These are phyloP conservation scores for Brachypteracias leptosomus DNA, from an alignment of 2,113 vertebrate species.

Conservation along the genomic window DNA sequence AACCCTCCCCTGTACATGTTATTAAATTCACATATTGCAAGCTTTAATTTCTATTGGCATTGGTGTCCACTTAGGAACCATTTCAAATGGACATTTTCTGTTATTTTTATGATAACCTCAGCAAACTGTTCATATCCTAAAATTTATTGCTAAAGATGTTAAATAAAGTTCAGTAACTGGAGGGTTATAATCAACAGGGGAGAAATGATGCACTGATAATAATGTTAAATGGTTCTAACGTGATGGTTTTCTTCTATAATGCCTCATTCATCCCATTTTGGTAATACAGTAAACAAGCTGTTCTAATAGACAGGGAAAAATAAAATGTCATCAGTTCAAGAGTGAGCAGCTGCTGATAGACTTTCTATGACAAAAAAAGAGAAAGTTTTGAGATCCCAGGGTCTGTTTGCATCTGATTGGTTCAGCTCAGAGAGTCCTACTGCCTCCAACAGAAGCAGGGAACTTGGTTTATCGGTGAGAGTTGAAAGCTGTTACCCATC, in stretches of 20 bases:
- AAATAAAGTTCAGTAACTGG: slow-evolving; percentile 38
- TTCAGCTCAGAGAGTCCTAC: background rate
- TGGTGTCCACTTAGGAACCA: background rate
- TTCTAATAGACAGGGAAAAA: slow-evolving; percentile 11
- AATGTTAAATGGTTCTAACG: slow-evolving; percentile 27
- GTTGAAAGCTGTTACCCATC: background rate
- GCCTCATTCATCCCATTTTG: slow-evolving; percentile 30
- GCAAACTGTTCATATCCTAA: slow-evolving; percentile 42
- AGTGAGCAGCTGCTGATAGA: slow-evolving; percentile 14
- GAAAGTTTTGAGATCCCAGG: background rate
- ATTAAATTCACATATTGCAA: background rate
- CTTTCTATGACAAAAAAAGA: background rate
- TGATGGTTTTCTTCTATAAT: slow-evolving; percentile 28
- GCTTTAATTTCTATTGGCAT: background rate
- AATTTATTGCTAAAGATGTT: slow-evolving; percentile 27
- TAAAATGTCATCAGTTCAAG: slow-evolving; percentile 39
- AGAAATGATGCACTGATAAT: slow-evolving; percentile 38
- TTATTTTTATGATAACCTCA: slow-evolving; percentile 51
- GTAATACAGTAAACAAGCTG: slow-evolving; percentile 38
- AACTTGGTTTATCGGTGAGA: background rate
- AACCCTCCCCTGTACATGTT: background rate
- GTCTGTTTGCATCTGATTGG: background rate
- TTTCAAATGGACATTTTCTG: slow-evolving; percentile 23
- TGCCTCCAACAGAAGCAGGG: background rate
- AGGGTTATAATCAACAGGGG: slow-evolving; percentile 49